Base-by-base conservation (phyloP, 2,113 vertebrate genomes). In the Clarias macrocephalus region DNA sequence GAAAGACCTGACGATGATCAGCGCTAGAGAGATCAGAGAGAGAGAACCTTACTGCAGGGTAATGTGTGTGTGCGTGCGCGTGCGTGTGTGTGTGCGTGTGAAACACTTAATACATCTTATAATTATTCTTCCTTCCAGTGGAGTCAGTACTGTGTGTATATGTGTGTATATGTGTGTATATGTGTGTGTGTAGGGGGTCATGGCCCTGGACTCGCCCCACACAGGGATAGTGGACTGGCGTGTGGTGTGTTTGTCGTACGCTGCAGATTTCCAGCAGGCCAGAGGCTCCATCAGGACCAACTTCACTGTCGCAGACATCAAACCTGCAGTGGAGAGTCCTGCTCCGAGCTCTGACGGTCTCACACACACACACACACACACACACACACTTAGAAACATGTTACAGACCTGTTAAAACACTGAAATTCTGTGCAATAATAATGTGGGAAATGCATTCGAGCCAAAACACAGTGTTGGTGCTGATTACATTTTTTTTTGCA, bases 141-240 rank as follows among this genome's bases (percentile, higher is more conserved):
- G 54, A 28, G 66, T 72, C 25, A 30, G 19, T 37, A 21, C 19
- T 57, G 28, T 54, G 54, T n/a, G n/a, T n/a, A n/a, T n/a, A n/a
- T n/a, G n/a, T n/a, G n/a, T 48, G 13, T n/a, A 54, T 65, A 42
- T 68, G 59, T 80, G 33, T 73, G 48, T 77, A 28, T 82, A 59
- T 83, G 54, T 82, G 19, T 65, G 68, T 85, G 33, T 0, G 8
- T 25, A 99, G 98, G 98, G 98, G 37, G 93, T 99, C 70, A 96
- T 98, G 97, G 98, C 98, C 30, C 92, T 99, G 33, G 97, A 99
- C 87, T 99, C 97, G 0, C 98, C 98, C 0, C 94, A 96, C 89
- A 99, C 98, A 0, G 98, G 98, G 68, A 99, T 99, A 52, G 97
- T 99, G 86, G 94, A 99, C 90, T 99, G 97, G 91, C 96, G 94